Conservation (phyloP, 1,140 invertebrate species). For the Formica selysi region DNA sequence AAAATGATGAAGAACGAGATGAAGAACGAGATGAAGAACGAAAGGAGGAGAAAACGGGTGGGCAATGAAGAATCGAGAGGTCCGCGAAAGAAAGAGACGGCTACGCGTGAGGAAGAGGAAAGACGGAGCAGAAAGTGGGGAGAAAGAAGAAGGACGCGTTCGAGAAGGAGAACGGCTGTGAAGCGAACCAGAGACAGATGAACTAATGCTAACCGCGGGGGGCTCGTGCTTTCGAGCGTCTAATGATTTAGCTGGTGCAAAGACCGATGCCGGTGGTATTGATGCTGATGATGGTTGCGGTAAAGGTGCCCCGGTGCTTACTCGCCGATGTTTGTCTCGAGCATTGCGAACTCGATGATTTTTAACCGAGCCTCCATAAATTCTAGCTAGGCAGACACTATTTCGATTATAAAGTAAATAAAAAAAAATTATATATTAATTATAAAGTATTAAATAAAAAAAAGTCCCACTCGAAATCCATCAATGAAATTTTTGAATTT, state of each 20-base stretch:
- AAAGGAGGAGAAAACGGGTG: slow-evolving; percentile 54
- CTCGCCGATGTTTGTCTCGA: slow-evolving; percentile 53
- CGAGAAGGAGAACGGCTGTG: slow-evolving; percentile 74
- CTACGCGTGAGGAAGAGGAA: slow-evolving; percentile 49
- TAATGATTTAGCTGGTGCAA: slow-evolving; percentile 84
- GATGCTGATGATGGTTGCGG: slow-evolving; percentile 67
- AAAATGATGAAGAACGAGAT: slow-evolving; percentile 2
- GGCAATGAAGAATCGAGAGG: slow-evolving; percentile 54
- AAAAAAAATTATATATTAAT: no score
- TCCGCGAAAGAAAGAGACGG: slow-evolving; percentile 29
- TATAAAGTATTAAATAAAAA: no score
- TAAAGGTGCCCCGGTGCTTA: slow-evolving; percentile 18
- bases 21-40: slow-evolving; percentile 41
- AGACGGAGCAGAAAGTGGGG: slow-evolving; percentile 12
- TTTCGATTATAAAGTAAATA: background rate
- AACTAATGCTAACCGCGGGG: slow-evolving; percentile 85
- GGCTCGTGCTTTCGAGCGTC: slow-evolving; percentile 82
- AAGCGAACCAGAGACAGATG: slow-evolving; percentile 83
- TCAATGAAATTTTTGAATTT: background rate
- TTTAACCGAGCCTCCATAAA: slow-evolving; percentile 76
- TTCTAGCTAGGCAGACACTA: slow-evolving; percentile 54
- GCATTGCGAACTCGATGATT: slow-evolving; percentile 78
- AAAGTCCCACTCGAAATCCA: background rate
- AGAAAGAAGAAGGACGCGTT: slow-evolving; percentile 48
- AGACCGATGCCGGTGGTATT: slow-evolving; percentile 69